Evolutionary conservation across 2,797 vertebrate species (phyloP).

Genomic region (Takifugu rubripes): DNA sequence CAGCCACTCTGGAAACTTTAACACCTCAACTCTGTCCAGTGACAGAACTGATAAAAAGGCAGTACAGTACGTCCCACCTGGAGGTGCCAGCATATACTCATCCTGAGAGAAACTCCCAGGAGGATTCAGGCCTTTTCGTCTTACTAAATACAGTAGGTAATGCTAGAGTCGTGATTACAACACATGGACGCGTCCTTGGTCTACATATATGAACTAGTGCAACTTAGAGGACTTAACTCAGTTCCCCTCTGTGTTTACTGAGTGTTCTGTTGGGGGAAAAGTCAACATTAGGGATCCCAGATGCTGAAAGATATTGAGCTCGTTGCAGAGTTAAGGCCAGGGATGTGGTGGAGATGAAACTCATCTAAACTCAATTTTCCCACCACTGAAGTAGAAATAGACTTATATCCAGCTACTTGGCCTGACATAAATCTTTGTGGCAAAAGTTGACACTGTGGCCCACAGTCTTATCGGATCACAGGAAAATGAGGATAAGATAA

Average conservation of each 20-base stretch:
- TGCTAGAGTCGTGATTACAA: too few relatives aligned
- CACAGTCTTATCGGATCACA: conserved; percentile 7
- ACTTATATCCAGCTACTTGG: conserved; percentile 12
- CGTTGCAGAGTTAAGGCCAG: conserved; percentile 18
- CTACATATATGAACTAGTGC: too few relatives aligned
- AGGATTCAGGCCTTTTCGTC: too few relatives aligned
- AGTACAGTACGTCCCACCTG: neutral
- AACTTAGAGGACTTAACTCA: too few relatives aligned
- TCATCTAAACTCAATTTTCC: conserved; percentile 26
- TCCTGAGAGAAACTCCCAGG: neutral
- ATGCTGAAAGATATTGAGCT: conserved; percentile 14
- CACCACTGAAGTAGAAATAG: conserved; percentile 20
- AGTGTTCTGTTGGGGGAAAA: conserved; percentile 1
- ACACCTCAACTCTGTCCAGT: neutral
- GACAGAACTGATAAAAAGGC: neutral
- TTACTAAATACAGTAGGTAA: too few relatives aligned
- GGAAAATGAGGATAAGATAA: neutral
- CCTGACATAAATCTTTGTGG: conserved; percentile 20
- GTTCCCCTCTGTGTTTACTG: neutral
- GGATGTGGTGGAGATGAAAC: conserved; percentile 23
- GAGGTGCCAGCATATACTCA: neutral
- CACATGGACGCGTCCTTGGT: too few relatives aligned
- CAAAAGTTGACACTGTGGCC: neutral
- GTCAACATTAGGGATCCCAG: conserved; percentile 6
- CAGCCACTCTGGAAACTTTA: neutral